Conservation (phyloP, 1,140 invertebrate species). For the Bicyclus anynana region DNA sequence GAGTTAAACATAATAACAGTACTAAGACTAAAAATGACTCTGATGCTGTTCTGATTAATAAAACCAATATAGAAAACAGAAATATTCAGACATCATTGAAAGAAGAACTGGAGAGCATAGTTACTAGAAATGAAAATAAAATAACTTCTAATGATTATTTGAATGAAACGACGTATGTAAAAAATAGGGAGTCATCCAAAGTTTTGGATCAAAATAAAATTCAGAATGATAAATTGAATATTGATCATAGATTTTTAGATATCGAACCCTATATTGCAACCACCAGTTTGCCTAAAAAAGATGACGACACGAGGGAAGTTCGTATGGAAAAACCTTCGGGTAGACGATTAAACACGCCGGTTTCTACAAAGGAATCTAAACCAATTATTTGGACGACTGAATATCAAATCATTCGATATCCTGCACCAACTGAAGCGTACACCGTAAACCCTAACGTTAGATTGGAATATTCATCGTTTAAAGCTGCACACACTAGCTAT, state of each 20-base stretch:
- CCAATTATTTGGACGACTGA: constrained; percentile 23
- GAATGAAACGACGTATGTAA: constrained; percentile 40
- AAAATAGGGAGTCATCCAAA: constrained; percentile 43
- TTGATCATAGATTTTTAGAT: constrained; percentile 50
- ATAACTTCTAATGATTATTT: constrained; percentile 40
- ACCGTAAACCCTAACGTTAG: constrained; percentile 44
- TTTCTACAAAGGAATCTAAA: constrained; percentile 28
- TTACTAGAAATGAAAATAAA: constrained; percentile 36
- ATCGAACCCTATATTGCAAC: constrained; percentile 37
- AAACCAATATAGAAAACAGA: constrained; percentile 23
- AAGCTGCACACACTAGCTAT: constrained; percentile 42
- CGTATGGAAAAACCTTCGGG: constrained; percentile 36
- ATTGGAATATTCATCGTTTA: constrained; percentile 63
- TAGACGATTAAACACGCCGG: constrained; percentile 57
- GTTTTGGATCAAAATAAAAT: constrained; percentile 50
- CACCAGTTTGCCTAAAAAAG: constrained; percentile 32
- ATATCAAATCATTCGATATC: constrained; percentile 30
- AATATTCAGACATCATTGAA: constrained; percentile 21
- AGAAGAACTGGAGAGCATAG: constrained; percentile 16
- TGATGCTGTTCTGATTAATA: constrained; percentile 14
- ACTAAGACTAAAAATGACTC: constrained; percentile 3
- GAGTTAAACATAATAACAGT: constrained; percentile 14
- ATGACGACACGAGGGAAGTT: constrained; percentile 19
- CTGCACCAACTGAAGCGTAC: constrained; percentile 26
- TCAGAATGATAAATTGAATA: constrained; percentile 47